phyloP scores from a whole-genome alignment of 92 coral and sea anemone species.

The Palythoa caribaeorum region DNA sequence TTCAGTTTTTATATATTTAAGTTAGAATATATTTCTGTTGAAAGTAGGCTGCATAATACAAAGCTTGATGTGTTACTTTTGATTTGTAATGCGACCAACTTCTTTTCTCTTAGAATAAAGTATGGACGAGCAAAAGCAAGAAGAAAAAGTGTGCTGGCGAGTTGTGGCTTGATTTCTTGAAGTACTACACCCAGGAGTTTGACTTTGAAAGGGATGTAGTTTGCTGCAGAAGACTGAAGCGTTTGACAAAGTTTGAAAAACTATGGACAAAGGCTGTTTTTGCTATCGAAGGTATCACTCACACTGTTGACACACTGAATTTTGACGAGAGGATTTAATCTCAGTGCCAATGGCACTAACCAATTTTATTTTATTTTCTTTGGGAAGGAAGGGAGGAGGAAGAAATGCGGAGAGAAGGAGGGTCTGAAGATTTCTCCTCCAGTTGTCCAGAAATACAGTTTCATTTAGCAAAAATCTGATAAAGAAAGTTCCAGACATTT shows the following conservation, averaged over 20 bases:
- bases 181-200: conserved; percentile 85
- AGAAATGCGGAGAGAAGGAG: too few relatives aligned
- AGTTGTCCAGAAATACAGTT: too few relatives aligned
- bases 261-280: conserved; percentile 92
- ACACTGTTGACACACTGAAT: background rate
- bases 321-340: too few relatives aligned
- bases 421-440: too few relatives aligned
- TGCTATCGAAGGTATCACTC: conserved; percentile 85
- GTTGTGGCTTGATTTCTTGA: conserved; percentile 89
- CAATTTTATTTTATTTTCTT: too few relatives aligned
- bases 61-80: background rate
- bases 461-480: too few relatives aligned
- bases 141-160: conserved; percentile 76
- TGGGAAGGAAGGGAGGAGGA: too few relatives aligned
- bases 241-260: conserved; percentile 92
- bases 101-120: conserved; percentile 33
- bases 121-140: conserved; percentile 63
- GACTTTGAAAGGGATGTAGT: conserved; percentile 94
- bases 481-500: too few relatives aligned
- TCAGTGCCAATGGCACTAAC: too few relatives aligned
- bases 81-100: background rate
- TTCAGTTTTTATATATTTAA: too few relatives aligned
- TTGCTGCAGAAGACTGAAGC: conserved; percentile 82
- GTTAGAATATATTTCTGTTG: too few relatives aligned
- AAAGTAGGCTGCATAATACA: background rate